Evolutionary conservation across 2,888 invertebrate genomes (phyloP).

Genomic region (Pimpla rufipes): DNA sequence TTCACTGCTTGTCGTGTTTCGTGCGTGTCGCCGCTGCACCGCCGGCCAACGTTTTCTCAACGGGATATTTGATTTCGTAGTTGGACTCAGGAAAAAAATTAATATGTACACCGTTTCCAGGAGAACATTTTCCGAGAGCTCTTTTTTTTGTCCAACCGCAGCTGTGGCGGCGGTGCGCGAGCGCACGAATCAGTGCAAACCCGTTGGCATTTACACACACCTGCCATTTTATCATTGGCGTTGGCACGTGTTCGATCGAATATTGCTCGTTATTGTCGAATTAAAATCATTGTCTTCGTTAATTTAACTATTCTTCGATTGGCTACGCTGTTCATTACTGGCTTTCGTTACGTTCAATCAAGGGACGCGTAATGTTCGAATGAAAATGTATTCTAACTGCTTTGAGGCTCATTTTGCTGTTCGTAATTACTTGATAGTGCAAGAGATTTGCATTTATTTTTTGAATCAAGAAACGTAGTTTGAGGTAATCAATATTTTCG

Average conservation of each 20-base stretch:
- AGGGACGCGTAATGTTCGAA: neutral
- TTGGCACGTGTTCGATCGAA: neutral
- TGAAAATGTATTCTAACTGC: neutral
- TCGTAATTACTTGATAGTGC: neutral
- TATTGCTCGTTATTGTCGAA: neutral
- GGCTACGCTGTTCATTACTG: neutral
- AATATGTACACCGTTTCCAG: too few relatives aligned
- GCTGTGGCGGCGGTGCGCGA: too few relatives aligned
- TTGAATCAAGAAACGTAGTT: neutral
- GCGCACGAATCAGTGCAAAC: too few relatives aligned
- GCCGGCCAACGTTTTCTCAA: neutral
- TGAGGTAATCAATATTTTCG: too few relatives aligned
- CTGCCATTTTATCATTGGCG: too few relatives aligned
- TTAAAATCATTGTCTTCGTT: conserved; percentile 2
- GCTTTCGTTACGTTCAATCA: neutral
- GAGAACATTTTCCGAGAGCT: too few relatives aligned
- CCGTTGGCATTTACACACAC: too few relatives aligned
- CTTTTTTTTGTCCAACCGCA: too few relatives aligned
- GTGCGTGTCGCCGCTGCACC: neutral
- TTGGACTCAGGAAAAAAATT: too few relatives aligned
- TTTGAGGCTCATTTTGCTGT: neutral
- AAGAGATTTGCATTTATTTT: neutral
- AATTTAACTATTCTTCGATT: neutral
- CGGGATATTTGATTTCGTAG: neutral
- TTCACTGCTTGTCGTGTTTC: neutral